A percentile compares a stretch with the other conserved stretches of the same genome.
Conservation (phyloP, 1,140 invertebrate species). For the Drosophila nigrodunni region DNA sequence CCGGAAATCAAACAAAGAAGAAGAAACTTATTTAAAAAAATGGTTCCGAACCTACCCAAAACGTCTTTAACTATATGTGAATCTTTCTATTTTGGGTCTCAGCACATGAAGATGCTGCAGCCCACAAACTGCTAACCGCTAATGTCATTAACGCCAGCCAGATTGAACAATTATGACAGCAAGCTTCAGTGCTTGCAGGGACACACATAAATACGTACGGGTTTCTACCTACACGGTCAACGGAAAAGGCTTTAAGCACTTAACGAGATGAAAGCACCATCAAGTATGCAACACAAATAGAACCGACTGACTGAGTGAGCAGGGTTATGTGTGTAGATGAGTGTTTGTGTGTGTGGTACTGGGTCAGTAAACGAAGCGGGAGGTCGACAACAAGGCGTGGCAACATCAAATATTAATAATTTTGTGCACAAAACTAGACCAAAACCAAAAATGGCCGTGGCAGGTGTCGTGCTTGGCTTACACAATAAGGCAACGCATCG, state of each 20-base stretch:
- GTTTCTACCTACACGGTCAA: constrained; percentile 12
- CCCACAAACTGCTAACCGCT: constrained; percentile 58
- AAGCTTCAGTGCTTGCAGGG: constrained; percentile 44
- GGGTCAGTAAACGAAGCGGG: background rate
- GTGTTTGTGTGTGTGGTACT: background rate
- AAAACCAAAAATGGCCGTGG: constrained; percentile 50
- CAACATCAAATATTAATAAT: constrained; percentile 79
- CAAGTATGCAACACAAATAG: constrained; percentile 64
- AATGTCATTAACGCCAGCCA: constrained; percentile 68
- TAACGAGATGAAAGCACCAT: constrained; percentile 73
- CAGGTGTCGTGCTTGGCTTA: constrained; percentile 77
- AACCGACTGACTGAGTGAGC: constrained; percentile 31
- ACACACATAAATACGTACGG: background rate
- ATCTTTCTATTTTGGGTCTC: background rate
- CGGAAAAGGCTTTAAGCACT: constrained; percentile 72
- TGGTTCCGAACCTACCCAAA: background rate
- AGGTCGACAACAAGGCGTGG: background rate
- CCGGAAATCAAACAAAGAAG: too few species aligned
- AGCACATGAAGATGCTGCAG: constrained; percentile 18
- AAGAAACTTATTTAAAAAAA: background rate
- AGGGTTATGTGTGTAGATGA: background rate
- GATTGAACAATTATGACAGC: constrained; percentile 75
- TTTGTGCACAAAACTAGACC: constrained; percentile 63
- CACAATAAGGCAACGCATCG: constrained; percentile 71
- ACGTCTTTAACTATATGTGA: background rate